These are phyloP conservation scores for Nasonia vitripennis DNA, from an alignment of 1,140 invertebrate species.

Conservation along the genomic window DNA sequence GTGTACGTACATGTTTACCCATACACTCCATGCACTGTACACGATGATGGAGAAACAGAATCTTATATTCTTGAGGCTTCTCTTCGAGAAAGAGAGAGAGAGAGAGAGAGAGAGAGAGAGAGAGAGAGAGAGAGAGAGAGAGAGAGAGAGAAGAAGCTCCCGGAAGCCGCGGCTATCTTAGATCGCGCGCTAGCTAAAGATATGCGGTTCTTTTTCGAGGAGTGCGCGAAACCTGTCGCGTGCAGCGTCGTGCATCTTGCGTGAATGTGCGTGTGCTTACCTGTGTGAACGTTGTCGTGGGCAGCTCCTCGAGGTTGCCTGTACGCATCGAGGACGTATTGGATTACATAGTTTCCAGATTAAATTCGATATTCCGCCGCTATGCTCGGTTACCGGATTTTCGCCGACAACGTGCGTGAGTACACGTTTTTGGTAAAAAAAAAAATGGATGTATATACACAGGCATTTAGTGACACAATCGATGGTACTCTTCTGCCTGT, in stretches of 20 bases:
- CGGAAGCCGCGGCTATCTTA: slow-evolving; percentile 27
- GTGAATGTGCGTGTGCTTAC: too few species aligned
- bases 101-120: too few species aligned
- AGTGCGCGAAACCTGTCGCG: slow-evolving; percentile 26
- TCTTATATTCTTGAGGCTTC: slow-evolving; percentile 4
- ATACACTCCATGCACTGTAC: not conserved
- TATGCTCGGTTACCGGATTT: not conserved
- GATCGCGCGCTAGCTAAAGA: slow-evolving; percentile 10
- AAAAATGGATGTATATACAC: not conserved
- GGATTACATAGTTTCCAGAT: slow-evolving; percentile 13
- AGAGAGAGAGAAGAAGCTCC: not conserved
- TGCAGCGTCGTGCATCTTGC: not conserved
- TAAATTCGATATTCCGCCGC: slow-evolving; percentile 23
- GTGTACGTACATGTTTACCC: not conserved
- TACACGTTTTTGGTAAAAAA: not conserved
- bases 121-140: too few species aligned
- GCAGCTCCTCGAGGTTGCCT: too few species aligned
- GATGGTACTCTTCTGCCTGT: too few species aligned
- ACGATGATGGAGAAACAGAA: slow-evolving; percentile 1
- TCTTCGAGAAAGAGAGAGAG: not conserved
- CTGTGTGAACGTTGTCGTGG: too few species aligned
- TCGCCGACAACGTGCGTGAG: not conserved
- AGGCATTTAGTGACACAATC: too few species aligned
- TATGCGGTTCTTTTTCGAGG: slow-evolving; percentile 18
- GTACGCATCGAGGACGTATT: slow-evolving; percentile 32